phyloP scores from a whole-genome alignment of 2,888 invertebrate species.

The Sphaerophoria rueppellii region DNA sequence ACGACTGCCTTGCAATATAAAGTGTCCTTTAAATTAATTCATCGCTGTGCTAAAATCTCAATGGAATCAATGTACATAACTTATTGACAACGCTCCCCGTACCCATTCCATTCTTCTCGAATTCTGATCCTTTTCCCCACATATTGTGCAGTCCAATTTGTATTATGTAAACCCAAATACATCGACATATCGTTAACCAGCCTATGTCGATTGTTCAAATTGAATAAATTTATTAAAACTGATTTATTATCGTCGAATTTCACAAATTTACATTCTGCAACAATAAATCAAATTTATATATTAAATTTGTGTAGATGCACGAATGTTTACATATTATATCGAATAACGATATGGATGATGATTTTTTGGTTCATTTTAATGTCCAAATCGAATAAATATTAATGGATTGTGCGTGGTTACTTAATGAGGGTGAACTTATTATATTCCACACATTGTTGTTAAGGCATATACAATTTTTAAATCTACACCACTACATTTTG shows the following conservation, averaged over 20 bases:
- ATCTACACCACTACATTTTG: not conserved
- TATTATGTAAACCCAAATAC: not conserved
- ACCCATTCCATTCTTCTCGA: not conserved
- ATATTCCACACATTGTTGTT: conserved; percentile 22
- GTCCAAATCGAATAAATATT: conserved; percentile 10
- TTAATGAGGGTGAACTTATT: conserved; percentile 71
- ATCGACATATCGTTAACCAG: not conserved
- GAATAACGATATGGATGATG: not conserved
- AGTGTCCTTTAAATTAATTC: too few relatives aligned
- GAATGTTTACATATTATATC: conserved; percentile 12
- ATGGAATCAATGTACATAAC: too few relatives aligned
- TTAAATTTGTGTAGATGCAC: conserved; percentile 50
- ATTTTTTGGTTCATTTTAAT: not conserved
- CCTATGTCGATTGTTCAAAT: conserved; percentile 63
- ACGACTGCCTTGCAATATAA: too few relatives aligned
- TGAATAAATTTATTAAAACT: conserved; percentile 72
- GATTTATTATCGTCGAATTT: conserved; percentile 66
- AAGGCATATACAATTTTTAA: not conserved
- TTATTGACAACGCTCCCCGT: not conserved
- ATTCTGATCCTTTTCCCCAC: not conserved
- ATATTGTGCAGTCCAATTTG: not conserved
- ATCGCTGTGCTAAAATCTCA: too few relatives aligned
- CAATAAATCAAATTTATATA: conserved; percentile 72
- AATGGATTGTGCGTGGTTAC: conserved; percentile 54
- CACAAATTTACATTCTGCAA: conserved; percentile 55